phyloP scores from a whole-genome alignment of 2,113 vertebrate species.

The Gallinago media region DNA sequence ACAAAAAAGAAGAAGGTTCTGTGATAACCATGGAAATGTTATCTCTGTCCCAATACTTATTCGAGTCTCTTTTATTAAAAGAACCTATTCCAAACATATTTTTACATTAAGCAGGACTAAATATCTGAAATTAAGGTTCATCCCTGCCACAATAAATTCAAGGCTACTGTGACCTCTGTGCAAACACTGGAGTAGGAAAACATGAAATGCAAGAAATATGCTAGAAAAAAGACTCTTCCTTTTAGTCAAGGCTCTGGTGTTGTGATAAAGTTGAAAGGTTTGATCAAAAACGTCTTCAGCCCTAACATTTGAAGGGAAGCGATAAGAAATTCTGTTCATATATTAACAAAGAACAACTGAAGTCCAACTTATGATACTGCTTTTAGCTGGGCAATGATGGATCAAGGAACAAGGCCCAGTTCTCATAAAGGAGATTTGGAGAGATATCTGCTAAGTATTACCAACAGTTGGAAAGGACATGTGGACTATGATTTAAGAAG shows the following conservation, averaged over 20 bases:
- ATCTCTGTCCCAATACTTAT: not conserved
- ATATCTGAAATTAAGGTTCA: not conserved
- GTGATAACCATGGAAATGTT: not conserved
- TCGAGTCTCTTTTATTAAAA: not conserved
- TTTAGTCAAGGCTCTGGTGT: not conserved
- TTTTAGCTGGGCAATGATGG: not conserved
- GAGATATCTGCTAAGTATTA: not conserved
- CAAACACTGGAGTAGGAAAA: not conserved
- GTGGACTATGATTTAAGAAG: not conserved
- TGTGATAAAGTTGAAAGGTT: not conserved
- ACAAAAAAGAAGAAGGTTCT: not conserved
- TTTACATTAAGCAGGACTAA: not conserved
- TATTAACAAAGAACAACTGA: not conserved
- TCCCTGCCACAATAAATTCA: not conserved
- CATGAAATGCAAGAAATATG: not conserved
- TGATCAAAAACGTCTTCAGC: not conserved
- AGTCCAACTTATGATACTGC: not conserved
- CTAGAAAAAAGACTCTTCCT: not conserved
- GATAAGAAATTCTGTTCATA: not conserved
- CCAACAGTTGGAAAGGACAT: not conserved
- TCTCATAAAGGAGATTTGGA: not conserved
- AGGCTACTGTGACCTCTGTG: not conserved
- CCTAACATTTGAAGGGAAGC: not conserved
- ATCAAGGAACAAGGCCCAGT: fast-evolving
- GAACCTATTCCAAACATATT: not conserved